These are phyloP conservation scores for Hippoglossus stenolepis DNA, from an alignment of 2,113 vertebrate genomes.

Conservation along the genomic window DNA sequence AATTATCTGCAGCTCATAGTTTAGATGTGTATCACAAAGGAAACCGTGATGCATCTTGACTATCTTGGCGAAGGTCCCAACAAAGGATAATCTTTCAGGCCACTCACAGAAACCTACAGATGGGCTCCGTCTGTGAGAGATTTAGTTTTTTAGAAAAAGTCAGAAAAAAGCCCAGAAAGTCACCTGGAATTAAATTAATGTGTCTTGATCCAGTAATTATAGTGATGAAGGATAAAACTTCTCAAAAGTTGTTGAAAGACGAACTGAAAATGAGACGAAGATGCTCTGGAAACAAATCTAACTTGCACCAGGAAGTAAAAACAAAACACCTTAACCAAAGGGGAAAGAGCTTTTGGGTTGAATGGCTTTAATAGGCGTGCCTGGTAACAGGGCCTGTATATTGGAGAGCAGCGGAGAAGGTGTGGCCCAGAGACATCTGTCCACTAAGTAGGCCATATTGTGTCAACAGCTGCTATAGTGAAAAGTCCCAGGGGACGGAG, in stretches of 20 bases:
- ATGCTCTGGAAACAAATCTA: conserved; percentile 30
- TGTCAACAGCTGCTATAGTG: conserved; percentile 75
- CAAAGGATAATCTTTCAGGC: conserved; percentile 15
- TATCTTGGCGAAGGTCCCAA: conserved; percentile 31
- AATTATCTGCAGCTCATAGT: conserved; percentile 79
- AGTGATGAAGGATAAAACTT: neutral
- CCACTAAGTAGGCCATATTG: conserved; percentile 68
- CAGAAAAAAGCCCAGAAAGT: neutral
- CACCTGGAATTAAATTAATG: neutral
- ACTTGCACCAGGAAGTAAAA: neutral
- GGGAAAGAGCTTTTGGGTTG: conserved; percentile 38
- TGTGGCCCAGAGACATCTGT: conserved; percentile 76
- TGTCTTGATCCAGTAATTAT: conserved; percentile 5
- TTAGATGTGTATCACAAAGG: conserved; percentile 73
- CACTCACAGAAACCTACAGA: neutral
- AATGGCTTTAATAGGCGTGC: conserved; percentile 62
- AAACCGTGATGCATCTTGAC: conserved; percentile 43
- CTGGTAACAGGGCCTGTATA: conserved; percentile 39
- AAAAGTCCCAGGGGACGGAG: conserved; percentile 52
- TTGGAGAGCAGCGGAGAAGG: conserved; percentile 66
- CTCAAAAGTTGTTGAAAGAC: conserved; percentile 38
- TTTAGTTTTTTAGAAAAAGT: neutral
- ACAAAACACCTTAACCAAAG: neutral
- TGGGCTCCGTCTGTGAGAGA: neutral
- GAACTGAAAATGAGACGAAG: conserved; percentile 23